A percentile compares a stretch with the other conserved stretches of the same genome.
Evolutionary conservation across 1,140 invertebrate genomes (phyloP).

Genomic region (Aphelenchoides avenae): DNA sequence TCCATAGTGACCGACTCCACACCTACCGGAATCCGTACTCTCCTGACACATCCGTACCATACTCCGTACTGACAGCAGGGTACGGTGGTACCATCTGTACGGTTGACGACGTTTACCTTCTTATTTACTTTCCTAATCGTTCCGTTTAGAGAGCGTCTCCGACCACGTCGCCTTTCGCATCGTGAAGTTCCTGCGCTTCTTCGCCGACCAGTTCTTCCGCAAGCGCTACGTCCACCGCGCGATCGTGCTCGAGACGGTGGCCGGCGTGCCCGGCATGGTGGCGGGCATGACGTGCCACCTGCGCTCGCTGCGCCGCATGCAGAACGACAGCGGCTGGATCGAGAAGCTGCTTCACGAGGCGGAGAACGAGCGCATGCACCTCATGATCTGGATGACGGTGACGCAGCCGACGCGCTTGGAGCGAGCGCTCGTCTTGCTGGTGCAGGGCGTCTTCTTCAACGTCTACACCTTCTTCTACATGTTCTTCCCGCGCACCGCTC

Average conservation of each 20-base stretch:
- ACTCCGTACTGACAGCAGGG: too few species aligned
- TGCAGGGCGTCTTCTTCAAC: conserved; percentile 61
- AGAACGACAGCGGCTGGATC: conserved; percentile 62
- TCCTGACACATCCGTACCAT: too few species aligned
- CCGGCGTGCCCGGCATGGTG: conserved; percentile 61
- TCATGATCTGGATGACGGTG: conserved; percentile 61
- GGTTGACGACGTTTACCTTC: too few species aligned
- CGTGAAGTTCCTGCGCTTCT: conserved; percentile 26
- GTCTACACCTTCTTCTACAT: conserved; percentile 60
- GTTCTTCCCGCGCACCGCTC: conserved; percentile 60
- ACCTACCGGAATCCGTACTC: too few species aligned
- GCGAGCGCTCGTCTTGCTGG: conserved; percentile 52
- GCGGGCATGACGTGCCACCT: conserved; percentile 62
- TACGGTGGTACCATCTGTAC: too few species aligned
- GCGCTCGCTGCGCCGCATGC: conserved; percentile 59
- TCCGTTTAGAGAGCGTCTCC: conserved; percentile 58
- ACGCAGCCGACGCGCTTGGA: conserved; percentile 60
- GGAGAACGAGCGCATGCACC: conserved; percentile 63
- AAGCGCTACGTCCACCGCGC: conserved; percentile 40
- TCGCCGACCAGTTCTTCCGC: conserved; percentile 9
- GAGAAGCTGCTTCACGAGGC: conserved; percentile 62
- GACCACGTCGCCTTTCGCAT: conserved; percentile 60
- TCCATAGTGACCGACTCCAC: too few species aligned
- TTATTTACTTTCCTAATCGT: conserved; percentile 5
- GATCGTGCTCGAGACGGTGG: conserved; percentile 60